Evolutionary conservation across 2,888 invertebrate species (phyloP).

Genomic region (Oxystoma pomonae): DNA sequence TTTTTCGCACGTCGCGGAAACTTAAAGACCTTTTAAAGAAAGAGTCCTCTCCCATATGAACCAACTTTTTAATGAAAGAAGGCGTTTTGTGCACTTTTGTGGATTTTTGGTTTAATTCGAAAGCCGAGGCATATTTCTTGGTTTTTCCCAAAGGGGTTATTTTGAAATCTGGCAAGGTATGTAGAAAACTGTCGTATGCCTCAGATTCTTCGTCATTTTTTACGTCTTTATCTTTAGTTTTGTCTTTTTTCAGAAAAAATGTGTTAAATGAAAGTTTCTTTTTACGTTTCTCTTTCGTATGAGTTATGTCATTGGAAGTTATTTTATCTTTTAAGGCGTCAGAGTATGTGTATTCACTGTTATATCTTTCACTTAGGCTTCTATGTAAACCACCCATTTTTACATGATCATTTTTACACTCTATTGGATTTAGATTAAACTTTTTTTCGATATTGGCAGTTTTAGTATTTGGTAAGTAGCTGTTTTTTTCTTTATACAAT

Average conservation of each 20-base stretch:
- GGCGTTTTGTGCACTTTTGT: constrained; percentile 34
- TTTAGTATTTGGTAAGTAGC: too few species aligned
- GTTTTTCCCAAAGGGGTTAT: constrained; percentile 28
- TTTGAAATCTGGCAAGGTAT: constrained; percentile 28
- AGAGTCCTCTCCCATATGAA: constrained; percentile 38
- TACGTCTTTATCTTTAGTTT: constrained; percentile 30
- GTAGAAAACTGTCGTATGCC: constrained; percentile 33
- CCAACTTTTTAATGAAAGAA: constrained; percentile 41
- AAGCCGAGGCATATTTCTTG: constrained; percentile 35
- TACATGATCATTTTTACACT: too few species aligned
- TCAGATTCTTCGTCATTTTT: constrained; percentile 34
- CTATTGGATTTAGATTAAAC: too few species aligned
- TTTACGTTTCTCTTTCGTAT: constrained; percentile 31
- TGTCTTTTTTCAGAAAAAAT: constrained; percentile 35
- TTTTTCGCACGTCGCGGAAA: constrained; percentile 40
- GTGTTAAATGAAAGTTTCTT: constrained; percentile 35
- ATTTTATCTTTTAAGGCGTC: too few species aligned
- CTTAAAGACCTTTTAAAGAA: constrained; percentile 43
- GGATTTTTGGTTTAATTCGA: constrained; percentile 33
- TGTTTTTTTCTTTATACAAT: too few species aligned
- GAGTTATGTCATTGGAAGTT: too few species aligned
- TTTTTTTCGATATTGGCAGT: too few species aligned
- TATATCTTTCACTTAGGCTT: too few species aligned
- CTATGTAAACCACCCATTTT: too few species aligned
- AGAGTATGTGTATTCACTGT: too few species aligned